Conservation (phyloP, 2,113 vertebrate species). For the Rana temporaria region DNA sequence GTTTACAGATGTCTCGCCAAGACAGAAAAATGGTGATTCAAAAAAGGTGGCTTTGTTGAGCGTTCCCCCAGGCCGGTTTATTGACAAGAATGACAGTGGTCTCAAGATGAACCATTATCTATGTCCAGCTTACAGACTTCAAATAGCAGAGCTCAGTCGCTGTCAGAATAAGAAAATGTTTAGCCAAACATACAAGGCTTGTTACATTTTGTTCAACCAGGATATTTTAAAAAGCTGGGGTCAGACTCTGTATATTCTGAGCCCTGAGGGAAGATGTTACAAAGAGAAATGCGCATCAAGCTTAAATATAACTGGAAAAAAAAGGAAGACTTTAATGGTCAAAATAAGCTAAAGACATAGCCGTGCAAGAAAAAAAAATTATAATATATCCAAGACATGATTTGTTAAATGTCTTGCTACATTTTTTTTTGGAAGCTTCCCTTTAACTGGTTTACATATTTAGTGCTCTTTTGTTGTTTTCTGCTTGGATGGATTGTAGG, state of each 20-base stretch:
- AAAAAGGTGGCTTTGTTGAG: conserved; percentile 87
- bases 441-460: conserved; percentile 72
- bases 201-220: conserved; percentile 90
- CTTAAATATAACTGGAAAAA: conserved; percentile 75
- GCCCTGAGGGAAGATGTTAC: conserved; percentile 83
- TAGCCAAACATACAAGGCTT: conserved; percentile 80
- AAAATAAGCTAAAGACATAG: conserved; percentile 80
- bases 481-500: conserved; percentile 59
- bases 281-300: conserved; percentile 76
- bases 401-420: conserved; percentile 57
- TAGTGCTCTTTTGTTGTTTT: conserved; percentile 67
- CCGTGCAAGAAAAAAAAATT: conserved; percentile 72
- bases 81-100: conserved; percentile 98
- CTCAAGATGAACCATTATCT: conserved; percentile 99
- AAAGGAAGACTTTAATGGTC: conserved; percentile 75
- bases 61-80: conserved; percentile 85
- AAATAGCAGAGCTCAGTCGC: conserved; percentile 89
- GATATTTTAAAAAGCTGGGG: conserved; percentile 90
- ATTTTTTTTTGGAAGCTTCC: conserved; percentile 63
- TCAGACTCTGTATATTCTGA: conserved; percentile 81
- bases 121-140: conserved; percentile 94
- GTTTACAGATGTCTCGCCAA: conserved; percentile 83
- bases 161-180: conserved; percentile 85
- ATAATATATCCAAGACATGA: conserved; percentile 67
- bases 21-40: conserved; percentile 78